phyloP scores from a whole-genome alignment of 2,888 invertebrate genomes.

The Thereva unica region DNA sequence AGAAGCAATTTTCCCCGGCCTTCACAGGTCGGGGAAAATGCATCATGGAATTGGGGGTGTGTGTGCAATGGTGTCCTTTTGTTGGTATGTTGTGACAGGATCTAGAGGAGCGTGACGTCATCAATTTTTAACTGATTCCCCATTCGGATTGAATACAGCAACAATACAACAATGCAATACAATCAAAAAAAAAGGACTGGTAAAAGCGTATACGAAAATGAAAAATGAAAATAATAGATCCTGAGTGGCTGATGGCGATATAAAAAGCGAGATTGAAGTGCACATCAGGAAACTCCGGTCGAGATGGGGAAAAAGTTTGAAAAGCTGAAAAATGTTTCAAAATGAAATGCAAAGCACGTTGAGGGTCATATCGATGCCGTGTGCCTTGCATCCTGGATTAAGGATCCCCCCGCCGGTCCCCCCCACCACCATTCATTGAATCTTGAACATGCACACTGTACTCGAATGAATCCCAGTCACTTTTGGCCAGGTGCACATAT shows the following conservation, averaged over 20 bases:
- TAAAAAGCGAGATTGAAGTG: slow-evolving; percentile 6
- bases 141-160: slow-evolving; percentile 1
- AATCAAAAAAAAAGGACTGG: too few relatives aligned
- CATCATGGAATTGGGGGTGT: too few relatives aligned
- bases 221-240: slow-evolving; percentile 16
- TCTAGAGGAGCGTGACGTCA: slow-evolving; percentile 9
- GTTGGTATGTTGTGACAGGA: too few relatives aligned
- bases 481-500: slow-evolving; percentile 11
- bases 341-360: slow-evolving; percentile 39
- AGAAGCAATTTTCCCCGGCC: background rate
- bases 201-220: too few relatives aligned
- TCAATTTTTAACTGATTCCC: slow-evolving; percentile 4
- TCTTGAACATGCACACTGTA: background rate
- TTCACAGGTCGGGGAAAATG: background rate
- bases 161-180: slow-evolving; percentile 10
- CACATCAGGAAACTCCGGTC: background rate
- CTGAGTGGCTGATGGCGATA: background rate
- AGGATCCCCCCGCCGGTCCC: too few relatives aligned
- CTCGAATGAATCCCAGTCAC: slow-evolving; percentile 7
- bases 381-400: slow-evolving; percentile 8
- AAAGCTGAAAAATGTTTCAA: slow-evolving; percentile 28
- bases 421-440: background rate
- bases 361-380: slow-evolving; percentile 26
- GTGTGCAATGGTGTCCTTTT: too few relatives aligned
- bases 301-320: background rate